These are phyloP conservation scores for Chironomus striatipennis DNA, from an alignment of 1,140 invertebrate species.

Conservation along the genomic window DNA sequence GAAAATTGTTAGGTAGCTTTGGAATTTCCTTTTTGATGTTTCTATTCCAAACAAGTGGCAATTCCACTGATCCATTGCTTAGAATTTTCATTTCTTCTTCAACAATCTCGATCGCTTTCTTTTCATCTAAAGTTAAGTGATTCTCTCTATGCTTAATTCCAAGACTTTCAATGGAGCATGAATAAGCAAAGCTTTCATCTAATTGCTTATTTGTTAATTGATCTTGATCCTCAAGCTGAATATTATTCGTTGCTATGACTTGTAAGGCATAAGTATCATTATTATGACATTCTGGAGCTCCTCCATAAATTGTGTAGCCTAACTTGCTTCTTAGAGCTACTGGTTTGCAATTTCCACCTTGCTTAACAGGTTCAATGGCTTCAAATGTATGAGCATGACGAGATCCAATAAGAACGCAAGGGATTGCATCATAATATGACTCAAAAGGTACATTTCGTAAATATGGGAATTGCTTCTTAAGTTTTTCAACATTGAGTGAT, in stretches of 20 bases:
- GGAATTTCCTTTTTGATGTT: background rate
- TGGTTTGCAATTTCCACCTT: background rate
- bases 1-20: background rate
- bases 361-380: background rate
- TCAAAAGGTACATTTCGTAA: background rate
- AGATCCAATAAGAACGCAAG: background rate
- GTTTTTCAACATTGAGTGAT: background rate
- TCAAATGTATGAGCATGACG: background rate
- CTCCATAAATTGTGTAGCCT: background rate
- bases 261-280: background rate
- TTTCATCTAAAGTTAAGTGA: background rate
- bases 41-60: background rate
- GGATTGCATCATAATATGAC: background rate
- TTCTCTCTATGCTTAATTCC: background rate
- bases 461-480: background rate
- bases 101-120: background rate
- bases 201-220: background rate
- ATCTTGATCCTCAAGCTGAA: background rate
- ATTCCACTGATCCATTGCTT: background rate
- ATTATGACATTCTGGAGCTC: background rate
- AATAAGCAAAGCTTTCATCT: background rate
- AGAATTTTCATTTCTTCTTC: background rate
- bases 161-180: background rate
- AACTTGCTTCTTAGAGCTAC: background rate
- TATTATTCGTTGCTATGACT: background rate